These are phyloP conservation scores for Orthosia incerta DNA, from an alignment of 2,888 invertebrate species.

Conservation along the genomic window DNA sequence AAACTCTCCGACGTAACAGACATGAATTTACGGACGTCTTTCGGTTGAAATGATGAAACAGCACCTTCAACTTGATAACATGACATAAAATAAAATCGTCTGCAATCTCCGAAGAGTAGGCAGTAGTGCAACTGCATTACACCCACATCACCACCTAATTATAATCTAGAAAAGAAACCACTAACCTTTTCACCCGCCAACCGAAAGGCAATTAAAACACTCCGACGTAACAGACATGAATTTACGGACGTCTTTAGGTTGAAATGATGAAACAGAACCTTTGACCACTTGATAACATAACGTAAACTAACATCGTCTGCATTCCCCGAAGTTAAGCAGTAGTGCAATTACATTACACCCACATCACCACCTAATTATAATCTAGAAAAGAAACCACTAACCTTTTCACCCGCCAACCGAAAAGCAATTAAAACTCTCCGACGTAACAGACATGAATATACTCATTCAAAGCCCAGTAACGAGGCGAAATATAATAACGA, in stretches of 20 bases:
- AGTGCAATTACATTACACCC: too few species aligned
- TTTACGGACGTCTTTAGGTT: conserved; percentile 24
- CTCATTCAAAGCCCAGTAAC: conserved; percentile 64
- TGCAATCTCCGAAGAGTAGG: too few species aligned
- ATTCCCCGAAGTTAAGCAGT: too few species aligned
- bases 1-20: conserved; percentile 52
- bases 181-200: conserved; percentile 8
- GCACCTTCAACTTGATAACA: too few species aligned
- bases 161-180: conserved; percentile 1
- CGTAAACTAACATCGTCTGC: too few species aligned
- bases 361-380: not conserved
- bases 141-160: too few species aligned
- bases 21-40: conserved; percentile 39
- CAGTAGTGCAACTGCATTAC: too few species aligned
- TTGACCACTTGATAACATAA: too few species aligned
- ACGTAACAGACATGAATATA: conserved; percentile 46
- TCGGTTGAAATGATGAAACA: too few species aligned
- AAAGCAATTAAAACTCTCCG: conserved; percentile 62
- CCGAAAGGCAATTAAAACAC: conserved; percentile 62
- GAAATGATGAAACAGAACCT: too few species aligned
- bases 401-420: conserved; percentile 13
- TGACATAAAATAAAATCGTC: too few species aligned
- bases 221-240: conserved; percentile 43
- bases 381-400: conserved; percentile 15
- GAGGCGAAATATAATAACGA: conserved; percentile 80